phyloP scores from a whole-genome alignment of 92 coral and sea anemone genomes.

The Heteractis magnifica region DNA sequence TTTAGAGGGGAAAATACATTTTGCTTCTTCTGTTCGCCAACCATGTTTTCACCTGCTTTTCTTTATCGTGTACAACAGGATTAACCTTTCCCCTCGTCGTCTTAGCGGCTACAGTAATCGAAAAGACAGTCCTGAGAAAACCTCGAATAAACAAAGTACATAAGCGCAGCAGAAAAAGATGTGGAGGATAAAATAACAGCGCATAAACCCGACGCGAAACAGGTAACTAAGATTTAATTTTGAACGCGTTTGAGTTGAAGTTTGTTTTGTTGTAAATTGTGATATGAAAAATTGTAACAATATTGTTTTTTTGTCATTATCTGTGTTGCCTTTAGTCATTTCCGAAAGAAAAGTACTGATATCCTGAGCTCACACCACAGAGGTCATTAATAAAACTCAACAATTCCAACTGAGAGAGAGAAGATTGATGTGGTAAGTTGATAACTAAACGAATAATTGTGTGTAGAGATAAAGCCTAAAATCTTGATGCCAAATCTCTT shows the following conservation, averaged over 20 bases:
- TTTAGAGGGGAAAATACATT: background rate
- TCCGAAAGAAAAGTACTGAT: background rate
- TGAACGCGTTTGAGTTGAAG: background rate
- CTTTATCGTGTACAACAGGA: background rate
- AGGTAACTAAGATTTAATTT: background rate
- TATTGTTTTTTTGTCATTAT: background rate
- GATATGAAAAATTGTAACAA: background rate
- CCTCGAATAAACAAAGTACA: background rate
- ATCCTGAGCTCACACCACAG: conserved; percentile 21
- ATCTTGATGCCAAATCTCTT: background rate
- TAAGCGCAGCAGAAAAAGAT: background rate
- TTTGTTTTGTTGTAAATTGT: background rate
- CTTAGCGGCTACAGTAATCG: background rate
- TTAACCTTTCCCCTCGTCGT: background rate
- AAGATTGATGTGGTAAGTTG: background rate
- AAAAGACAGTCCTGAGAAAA: background rate
- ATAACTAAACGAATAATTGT: conserved; percentile 20
- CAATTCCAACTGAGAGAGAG: background rate
- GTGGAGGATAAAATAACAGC: too few species aligned
- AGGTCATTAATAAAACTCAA: conserved; percentile 32
- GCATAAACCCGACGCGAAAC: background rate
- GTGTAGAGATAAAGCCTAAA: conserved; percentile 3
- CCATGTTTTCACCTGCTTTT: background rate
- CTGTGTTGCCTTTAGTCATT: background rate
- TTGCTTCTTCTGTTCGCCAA: background rate